Conservation (phyloP, 2,113 vertebrate species). For the Carlito syrichta region DNA sequence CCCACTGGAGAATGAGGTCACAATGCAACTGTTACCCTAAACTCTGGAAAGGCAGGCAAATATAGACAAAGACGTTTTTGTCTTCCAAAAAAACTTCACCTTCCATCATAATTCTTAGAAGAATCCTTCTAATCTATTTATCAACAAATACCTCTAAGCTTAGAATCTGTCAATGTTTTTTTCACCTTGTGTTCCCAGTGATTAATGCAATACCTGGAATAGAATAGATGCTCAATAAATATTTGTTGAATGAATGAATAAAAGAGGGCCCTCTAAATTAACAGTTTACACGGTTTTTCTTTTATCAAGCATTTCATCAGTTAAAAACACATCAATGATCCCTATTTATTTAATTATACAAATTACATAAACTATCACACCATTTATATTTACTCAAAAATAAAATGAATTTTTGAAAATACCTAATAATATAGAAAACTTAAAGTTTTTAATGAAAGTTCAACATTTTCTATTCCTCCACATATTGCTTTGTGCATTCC, state of each 20-base stretch:
- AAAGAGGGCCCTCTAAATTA: not conserved
- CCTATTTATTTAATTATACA: not conserved
- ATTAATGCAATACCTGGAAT: not conserved
- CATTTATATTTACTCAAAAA: not conserved
- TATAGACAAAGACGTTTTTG: not conserved
- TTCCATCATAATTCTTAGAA: not conserved
- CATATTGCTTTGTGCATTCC: not conserved
- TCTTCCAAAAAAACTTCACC: not conserved
- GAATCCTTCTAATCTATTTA: not conserved
- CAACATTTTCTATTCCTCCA: not conserved
- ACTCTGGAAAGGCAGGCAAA: not conserved
- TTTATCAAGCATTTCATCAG: not conserved
- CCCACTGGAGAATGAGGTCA: not conserved
- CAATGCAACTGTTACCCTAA: not conserved
- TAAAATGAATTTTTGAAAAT: not conserved
- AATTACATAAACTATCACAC: not conserved
- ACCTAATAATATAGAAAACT: not conserved
- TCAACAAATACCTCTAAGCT: not conserved
- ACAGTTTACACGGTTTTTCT: not conserved
- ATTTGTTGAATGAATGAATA: not conserved
- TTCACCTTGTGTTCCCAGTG: not conserved
- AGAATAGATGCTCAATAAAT: not conserved
- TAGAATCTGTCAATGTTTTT: not conserved
- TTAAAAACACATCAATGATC: not conserved
- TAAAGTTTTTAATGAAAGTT: not conserved